phyloP scores from a whole-genome alignment of 2,888 invertebrate species.

The Bimastos eiseni region DNA sequence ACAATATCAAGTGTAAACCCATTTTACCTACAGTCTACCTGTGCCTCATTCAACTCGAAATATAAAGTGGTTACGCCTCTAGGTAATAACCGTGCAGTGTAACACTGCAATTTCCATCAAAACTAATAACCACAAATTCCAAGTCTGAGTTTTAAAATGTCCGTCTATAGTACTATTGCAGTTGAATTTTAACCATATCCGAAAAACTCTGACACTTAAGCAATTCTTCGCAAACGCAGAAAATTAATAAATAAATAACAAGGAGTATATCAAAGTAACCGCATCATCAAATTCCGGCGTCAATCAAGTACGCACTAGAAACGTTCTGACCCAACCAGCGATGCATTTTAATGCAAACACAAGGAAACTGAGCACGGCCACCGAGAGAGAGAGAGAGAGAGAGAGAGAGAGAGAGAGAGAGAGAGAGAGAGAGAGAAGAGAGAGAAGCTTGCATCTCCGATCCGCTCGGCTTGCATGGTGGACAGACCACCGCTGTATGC shows the following conservation, averaged over 20 bases:
- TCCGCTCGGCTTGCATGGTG: background rate
- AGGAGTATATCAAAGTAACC: too few species aligned
- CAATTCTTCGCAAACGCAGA: background rate
- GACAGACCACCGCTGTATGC: background rate
- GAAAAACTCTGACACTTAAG: too few species aligned
- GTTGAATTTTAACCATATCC: too few species aligned
- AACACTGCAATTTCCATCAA: background rate
- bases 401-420: too few species aligned
- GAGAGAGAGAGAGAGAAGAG: too few species aligned
- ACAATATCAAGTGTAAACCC: background rate
- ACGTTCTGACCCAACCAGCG: background rate
- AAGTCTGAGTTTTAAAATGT: too few species aligned
- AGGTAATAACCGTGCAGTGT: background rate
- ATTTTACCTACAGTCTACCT: background rate
- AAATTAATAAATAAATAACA: too few species aligned
- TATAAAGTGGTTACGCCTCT: background rate
- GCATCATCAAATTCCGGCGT: background rate
- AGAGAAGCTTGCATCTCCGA: too few species aligned
- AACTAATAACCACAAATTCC: background rate
- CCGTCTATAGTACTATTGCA: too few species aligned
- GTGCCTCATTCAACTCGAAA: background rate
- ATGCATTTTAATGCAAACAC: background rate
- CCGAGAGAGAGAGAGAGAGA: too few species aligned
- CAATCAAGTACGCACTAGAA: background rate
- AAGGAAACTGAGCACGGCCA: background rate